Evolutionary conservation across 2,797 vertebrate species (phyloP).

Genomic region (Rhynchonycteris naso): DNA sequence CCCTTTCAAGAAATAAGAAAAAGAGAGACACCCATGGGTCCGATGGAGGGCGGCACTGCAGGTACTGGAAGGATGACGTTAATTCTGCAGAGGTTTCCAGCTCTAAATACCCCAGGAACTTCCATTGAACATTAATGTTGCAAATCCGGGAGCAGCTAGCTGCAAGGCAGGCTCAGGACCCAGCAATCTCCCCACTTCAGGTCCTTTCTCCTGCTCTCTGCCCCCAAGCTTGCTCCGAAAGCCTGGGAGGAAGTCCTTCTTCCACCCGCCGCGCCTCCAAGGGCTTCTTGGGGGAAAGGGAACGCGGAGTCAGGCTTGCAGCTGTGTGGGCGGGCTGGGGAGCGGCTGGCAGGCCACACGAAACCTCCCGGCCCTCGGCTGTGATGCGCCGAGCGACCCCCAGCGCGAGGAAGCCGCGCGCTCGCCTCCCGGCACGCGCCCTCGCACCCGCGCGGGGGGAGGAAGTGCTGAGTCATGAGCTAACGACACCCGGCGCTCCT

Average conservation of each 20-base stretch:
- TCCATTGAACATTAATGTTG: neutral
- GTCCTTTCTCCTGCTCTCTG: fast-evolving
- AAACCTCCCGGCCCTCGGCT: slow-evolving; percentile 56
- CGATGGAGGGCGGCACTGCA: neutral
- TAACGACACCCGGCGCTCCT: neutral
- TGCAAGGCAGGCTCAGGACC: neutral
- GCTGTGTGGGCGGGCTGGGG: slow-evolving; percentile 35
- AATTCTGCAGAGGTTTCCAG: neutral
- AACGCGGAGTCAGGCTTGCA: neutral
- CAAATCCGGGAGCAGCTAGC: neutral
- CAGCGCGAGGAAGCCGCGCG: neutral
- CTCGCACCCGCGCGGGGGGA: neutral
- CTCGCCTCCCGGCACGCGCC: neutral
- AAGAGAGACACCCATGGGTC: neutral
- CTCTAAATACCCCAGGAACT: neutral
- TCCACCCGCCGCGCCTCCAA: neutral
- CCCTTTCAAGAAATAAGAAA: neutral
- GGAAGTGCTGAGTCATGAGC: slow-evolving; percentile 61
- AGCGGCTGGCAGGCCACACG: neutral
- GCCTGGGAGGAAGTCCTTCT: slow-evolving; percentile 40
- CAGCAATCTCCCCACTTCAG: neutral
- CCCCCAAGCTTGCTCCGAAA: neutral
- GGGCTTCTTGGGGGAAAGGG: neutral
- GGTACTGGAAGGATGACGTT: neutral
- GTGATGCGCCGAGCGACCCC: neutral